Percentiles rank a stretch among this genome's conserved stretches.
Evolutionary conservation across 1,140 invertebrate genomes (phyloP).

Genomic region (Aphelenchoides avenae): DNA sequence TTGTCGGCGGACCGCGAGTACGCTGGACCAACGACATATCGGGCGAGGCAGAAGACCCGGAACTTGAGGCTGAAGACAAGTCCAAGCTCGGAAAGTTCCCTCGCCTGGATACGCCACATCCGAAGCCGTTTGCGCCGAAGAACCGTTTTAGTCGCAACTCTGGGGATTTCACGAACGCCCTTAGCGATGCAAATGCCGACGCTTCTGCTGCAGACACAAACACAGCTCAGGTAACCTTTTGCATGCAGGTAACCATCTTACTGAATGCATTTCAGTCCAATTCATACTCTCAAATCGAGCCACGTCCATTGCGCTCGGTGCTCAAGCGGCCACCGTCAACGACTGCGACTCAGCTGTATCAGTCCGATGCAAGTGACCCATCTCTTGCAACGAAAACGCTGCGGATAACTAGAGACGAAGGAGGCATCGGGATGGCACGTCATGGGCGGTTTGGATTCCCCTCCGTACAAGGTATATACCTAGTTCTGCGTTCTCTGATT

Average conservation of each 20-base stretch:
- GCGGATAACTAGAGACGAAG: no score
- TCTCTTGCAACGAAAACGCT: no score
- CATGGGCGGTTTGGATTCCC: constrained; percentile 44
- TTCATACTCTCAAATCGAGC: constrained; percentile 1
- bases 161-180: constrained; percentile 28
- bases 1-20: constrained; percentile 28
- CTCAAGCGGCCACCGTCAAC: constrained; percentile 32
- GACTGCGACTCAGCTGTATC: no score
- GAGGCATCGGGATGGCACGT: constrained; percentile 40
- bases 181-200: constrained; percentile 1
- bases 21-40: constrained; percentile 1
- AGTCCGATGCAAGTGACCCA: no score
- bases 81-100: no score
- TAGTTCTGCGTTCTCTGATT: neutral
- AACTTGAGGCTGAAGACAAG: constrained; percentile 46
- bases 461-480: constrained; percentile 67
- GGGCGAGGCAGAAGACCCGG: no score
- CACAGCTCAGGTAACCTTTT: constrained; percentile 6
- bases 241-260: constrained; percentile 10
- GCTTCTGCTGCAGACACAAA: constrained; percentile 2
- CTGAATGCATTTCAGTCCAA: neutral
- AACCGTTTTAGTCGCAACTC: constrained; percentile 37
- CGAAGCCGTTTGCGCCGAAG: constrained; percentile 64
- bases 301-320: constrained; percentile 36
- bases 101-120: constrained; percentile 95